Evolutionary conservation across 2,888 invertebrate genomes (phyloP), one percentile per base, ranked within the genome.

Genomic region (Eilema griseolum): DNA sequence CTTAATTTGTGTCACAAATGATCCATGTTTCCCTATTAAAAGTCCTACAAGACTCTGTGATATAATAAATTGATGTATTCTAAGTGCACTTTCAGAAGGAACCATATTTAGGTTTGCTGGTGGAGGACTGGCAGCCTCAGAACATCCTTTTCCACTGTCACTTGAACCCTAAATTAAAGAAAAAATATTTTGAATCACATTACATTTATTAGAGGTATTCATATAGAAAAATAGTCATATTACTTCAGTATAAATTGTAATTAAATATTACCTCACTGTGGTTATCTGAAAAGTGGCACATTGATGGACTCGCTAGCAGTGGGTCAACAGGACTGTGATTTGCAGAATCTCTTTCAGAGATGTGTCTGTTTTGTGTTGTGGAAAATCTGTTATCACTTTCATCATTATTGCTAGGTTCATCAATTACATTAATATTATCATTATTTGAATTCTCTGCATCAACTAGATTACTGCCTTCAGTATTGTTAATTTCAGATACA

Each of bases 11-110:
- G 97, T 97, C n/a, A 99, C 97, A 92, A 97, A 97, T 59, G 96
- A 95, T 61, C 98, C 98, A 82, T 97, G 96, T 83, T 97, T 97
- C 59, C 99, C 99, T 89, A 99, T 99, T 81, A 99, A 95, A 71
- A 97, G 96, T 24, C 99, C 99, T 72, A 98, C 98, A 77, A 98
- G 94, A 70, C 95, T 93, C 86, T 97, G 97, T 60, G 97, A 97
- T 86, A 98, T 96, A 79, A 97, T 93, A 92, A 98, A 98, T 88
- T 98, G 97, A 88, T 97, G 97, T 92, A 95, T 94, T 81, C 95
- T 93, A 79, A 96, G 90, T 10, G 95, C 94, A 59, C 91, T 86
- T 75, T 93, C 90, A 67, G 91, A 88, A 72, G 92, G 90, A 79
- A 95, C 94, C 81, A 96, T 95, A 76, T 96, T 95, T 73, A 95